Evolutionary conservation across 30 jellyfish, hydroid and myxozoan genomes (phyloP).

Genomic region (Aurelia aurita complex sp. Pacific): DNA sequence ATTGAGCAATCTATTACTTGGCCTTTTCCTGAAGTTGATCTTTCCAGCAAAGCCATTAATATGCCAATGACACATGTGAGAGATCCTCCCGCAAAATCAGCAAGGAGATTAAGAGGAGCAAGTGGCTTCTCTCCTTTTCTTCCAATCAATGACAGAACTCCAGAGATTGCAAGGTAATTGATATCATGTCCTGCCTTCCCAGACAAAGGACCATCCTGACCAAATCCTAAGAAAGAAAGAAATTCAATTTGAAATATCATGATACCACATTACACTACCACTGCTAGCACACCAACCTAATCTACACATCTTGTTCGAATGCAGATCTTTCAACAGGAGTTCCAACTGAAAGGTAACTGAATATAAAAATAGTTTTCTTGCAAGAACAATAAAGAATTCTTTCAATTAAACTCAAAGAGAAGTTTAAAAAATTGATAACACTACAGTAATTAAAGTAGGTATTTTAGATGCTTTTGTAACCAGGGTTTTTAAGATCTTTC

Average conservation of each 20-base stretch:
- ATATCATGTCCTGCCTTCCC: conserved; percentile 97
- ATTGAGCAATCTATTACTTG: conserved; percentile 92
- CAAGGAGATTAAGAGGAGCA: conserved; percentile 92
- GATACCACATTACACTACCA: no score
- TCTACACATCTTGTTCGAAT: no score
- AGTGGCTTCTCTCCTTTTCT: conserved; percentile 84
- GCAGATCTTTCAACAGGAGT: no score
- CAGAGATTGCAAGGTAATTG: conserved; percentile 91
- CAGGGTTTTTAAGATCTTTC: no score
- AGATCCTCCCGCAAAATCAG: conserved; percentile 98
- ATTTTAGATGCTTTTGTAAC: no score
- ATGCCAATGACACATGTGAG: conserved; percentile 88
- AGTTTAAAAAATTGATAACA: no score
- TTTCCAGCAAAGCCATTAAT: conserved; percentile 87
- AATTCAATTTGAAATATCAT: background rate
- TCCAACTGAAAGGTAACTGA: no score
- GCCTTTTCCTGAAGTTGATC: conserved; percentile 87
- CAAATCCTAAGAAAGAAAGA: conserved; percentile 67
- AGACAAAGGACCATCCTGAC: conserved; percentile 75
- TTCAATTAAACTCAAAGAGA: no score
- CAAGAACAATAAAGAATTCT: no score
- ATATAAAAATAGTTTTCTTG: no score
- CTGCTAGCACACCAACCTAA: no score
- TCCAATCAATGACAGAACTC: conserved; percentile 87
- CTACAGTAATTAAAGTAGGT: no score